Percentiles rank a stretch among this genome's conserved stretches.
Evolutionary conservation across 2,113 vertebrate species (phyloP).

Genomic region (Crotalus viridis): DNA sequence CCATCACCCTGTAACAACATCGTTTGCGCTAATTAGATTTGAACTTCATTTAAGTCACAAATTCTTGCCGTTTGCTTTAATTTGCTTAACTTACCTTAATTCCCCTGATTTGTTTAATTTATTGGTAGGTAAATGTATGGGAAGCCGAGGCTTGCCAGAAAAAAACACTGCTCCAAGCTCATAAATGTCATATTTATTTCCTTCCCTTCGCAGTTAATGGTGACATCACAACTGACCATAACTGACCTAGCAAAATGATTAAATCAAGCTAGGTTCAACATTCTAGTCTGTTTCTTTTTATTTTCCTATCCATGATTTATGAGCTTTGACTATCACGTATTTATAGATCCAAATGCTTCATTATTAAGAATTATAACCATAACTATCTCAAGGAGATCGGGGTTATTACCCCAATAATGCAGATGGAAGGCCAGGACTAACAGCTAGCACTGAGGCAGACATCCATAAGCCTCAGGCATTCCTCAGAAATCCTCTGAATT

Average conservation of each 20-base stretch:
- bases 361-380: not conserved
- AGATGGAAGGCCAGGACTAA: not conserved
- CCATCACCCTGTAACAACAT: not conserved
- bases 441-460: not conserved
- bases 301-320: not conserved
- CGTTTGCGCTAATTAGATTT: conserved; percentile 29
- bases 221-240: not conserved
- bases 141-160: not conserved
- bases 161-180: not conserved
- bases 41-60: not conserved
- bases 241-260: not conserved
- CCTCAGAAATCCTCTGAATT: not conserved
- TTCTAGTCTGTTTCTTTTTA: not conserved
- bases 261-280: not conserved
- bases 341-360: not conserved
- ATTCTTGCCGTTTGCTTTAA: conserved; percentile 31
- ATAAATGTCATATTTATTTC: not conserved
- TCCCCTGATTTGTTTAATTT: conserved; percentile 14
- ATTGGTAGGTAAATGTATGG: not conserved
- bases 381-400: not conserved
- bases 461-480: not conserved
- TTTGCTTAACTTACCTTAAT: conserved; percentile 34
- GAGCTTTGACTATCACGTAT: not conserved
- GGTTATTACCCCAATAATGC: not conserved
- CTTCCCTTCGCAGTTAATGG: not conserved